Percentiles rank a stretch among this genome's conserved stretches.
phyloP scores from a whole-genome alignment of 2,888 invertebrate species.

The Drosophila borealis region DNA sequence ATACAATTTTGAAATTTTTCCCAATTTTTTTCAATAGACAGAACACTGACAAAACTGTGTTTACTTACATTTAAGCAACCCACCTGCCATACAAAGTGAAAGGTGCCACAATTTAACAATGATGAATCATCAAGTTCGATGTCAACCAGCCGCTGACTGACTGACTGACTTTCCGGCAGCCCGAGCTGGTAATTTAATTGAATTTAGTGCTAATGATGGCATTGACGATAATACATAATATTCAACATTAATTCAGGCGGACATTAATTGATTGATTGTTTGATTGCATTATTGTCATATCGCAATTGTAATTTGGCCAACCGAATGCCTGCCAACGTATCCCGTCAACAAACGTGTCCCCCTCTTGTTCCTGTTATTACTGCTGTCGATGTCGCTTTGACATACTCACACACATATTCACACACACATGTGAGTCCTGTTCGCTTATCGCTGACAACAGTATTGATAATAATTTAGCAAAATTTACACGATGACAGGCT shows the following conservation, averaged over 20 bases:
- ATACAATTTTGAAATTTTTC: conserved; percentile 8
- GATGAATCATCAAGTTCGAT: conserved; percentile 64
- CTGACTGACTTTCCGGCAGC: not conserved
- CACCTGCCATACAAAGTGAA: not conserved
- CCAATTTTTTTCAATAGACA: conserved; percentile 2
- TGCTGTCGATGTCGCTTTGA: conserved; percentile 17
- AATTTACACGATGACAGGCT: conserved; percentile 73
- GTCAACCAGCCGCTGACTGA: conserved; percentile 13
- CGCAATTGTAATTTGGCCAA: conserved; percentile 65
- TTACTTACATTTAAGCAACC: not conserved
- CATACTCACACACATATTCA: not conserved
- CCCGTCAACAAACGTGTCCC: conserved; percentile 7
- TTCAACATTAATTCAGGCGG: conserved; percentile 72
- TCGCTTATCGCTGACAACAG: conserved; percentile 38
- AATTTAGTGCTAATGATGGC: conserved; percentile 80
- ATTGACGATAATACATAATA: conserved; percentile 75
- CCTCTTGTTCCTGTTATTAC: conserved; percentile 4
- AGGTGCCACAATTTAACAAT: conserved; percentile 49
- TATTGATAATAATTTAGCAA: conserved; percentile 72
- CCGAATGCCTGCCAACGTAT: conserved; percentile 17
- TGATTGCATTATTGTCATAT: conserved; percentile 81
- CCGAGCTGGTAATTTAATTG: conserved; percentile 54
- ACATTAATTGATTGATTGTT: conserved; percentile 81
- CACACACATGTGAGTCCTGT: not conserved
- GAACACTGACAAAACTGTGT: conserved; percentile 13